These are phyloP conservation scores for Deilephila porcellus DNA, from an alignment of 2,888 invertebrate species.

Conservation along the genomic window DNA sequence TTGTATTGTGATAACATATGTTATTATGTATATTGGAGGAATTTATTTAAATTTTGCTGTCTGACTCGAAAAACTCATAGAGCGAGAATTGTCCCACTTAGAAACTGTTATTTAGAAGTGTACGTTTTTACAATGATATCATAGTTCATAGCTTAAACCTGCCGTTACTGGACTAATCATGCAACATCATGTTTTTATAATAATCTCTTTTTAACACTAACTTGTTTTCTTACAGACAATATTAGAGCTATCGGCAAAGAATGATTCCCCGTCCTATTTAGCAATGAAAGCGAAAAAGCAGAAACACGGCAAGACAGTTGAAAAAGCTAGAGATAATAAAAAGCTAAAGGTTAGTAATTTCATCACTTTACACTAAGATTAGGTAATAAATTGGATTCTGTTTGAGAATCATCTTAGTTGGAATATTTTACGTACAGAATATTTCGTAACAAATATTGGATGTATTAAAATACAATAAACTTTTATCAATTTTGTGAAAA, in stretches of 20 bases:
- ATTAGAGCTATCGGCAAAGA: slow-evolving; percentile 94
- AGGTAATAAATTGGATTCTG: neutral
- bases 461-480: neutral
- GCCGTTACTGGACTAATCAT: too few relatives aligned
- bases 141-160: too few relatives aligned
- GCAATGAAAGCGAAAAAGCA: slow-evolving; percentile 95
- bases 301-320: slow-evolving; percentile 86
- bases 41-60: too few relatives aligned
- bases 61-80: too few relatives aligned
- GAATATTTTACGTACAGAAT: neutral
- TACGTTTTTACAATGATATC: too few relatives aligned
- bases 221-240: slow-evolving; percentile 88
- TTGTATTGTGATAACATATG: too few relatives aligned
- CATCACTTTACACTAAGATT: neutral
- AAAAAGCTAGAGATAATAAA: slow-evolving; percentile 74
- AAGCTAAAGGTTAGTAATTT: slow-evolving; percentile 55
- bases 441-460: neutral
- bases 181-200: slow-evolving; percentile 1
- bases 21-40: too few relatives aligned
- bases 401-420: neutral
- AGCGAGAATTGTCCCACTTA: too few relatives aligned
- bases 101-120: too few relatives aligned
- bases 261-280: slow-evolving; percentile 90
- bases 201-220: neutral
- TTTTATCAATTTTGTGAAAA: too few relatives aligned